Conservation (phyloP, 2,113 vertebrate genomes). For the Ifrita kowaldi region DNA sequence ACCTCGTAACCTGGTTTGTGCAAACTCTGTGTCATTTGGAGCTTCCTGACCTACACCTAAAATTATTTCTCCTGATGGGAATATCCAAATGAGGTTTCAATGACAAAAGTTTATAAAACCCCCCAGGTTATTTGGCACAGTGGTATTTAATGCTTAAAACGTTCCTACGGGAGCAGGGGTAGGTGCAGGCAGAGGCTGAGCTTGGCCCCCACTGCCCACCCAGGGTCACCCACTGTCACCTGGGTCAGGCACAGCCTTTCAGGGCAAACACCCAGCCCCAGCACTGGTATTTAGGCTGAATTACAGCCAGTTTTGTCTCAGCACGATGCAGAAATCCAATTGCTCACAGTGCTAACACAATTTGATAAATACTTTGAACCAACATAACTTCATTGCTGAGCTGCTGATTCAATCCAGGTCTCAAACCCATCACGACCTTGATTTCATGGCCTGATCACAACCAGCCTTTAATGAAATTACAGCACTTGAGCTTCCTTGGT, state of each 20-base stretch:
- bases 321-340: background rate
- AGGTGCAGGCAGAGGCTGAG: background rate
- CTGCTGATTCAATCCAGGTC: slow-evolving; percentile 28
- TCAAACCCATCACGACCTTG: slow-evolving; percentile 1
- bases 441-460: background rate
- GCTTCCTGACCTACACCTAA: slow-evolving; percentile 66
- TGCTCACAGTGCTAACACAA: background rate
- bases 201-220: background rate
- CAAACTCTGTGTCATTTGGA: background rate
- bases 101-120: background rate
- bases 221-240: background rate
- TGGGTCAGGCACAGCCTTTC: background rate
- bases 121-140: background rate
- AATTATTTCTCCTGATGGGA: slow-evolving; percentile 61
- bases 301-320: background rate
- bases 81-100: slow-evolving; percentile 56
- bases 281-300: background rate
- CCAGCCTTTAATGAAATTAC: background rate
- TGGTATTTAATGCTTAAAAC: background rate
- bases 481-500: background rate
- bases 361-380: background rate
- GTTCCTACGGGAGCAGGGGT: background rate
- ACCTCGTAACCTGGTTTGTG: slow-evolving; percentile 58
- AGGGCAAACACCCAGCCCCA: background rate
- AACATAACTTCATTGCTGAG: background rate